These are phyloP conservation scores for Hypotaenidia okinawae DNA, from an alignment of 2,797 vertebrate genomes.

Conservation along the genomic window DNA sequence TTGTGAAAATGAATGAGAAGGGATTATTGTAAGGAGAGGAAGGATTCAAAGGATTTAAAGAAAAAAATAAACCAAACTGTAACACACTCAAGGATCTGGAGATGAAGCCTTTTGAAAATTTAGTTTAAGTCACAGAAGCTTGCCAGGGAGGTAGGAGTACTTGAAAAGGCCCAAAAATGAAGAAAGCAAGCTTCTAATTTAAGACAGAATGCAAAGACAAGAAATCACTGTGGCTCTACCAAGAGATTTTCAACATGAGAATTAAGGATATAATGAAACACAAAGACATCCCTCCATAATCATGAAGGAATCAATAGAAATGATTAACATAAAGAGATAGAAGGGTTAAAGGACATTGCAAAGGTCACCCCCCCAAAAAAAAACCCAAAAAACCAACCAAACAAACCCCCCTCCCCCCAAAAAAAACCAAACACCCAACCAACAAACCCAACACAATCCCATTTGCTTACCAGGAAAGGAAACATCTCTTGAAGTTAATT, in stretches of 20 bases:
- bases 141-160: background rate
- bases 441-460: too few species aligned
- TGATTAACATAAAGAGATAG: background rate
- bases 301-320: background rate
- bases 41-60: background rate
- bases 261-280: background rate
- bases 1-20: background rate
- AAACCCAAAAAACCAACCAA: background rate
- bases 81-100: background rate
- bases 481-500: background rate
- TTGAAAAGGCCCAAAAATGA: background rate
- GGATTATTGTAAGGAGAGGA: background rate
- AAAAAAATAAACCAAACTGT: background rate
- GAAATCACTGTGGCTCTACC: background rate
- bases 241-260: background rate
- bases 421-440: too few species aligned
- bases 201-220: background rate
- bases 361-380: background rate
- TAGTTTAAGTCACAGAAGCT: background rate
- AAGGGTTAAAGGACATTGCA: background rate
- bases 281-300: background rate
- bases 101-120: background rate
- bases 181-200: background rate
- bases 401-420: too few species aligned
- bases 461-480: background rate